Base-by-base conservation (phyloP, 2,797 vertebrate genomes). In the Glossophaga mutica region DNA sequence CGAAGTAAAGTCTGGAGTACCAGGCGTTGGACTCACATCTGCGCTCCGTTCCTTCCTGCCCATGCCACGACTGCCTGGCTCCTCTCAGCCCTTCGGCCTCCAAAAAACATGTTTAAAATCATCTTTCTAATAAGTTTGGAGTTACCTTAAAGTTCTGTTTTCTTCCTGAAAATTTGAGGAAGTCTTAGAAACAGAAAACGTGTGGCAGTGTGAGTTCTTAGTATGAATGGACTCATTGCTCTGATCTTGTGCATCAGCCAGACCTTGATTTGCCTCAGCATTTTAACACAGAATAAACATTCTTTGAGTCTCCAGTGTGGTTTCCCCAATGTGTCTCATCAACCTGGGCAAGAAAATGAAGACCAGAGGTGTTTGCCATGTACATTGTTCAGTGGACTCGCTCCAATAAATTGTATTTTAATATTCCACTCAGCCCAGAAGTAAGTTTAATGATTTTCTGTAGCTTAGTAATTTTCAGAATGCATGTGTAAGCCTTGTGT, bases 351-450 rank as follows among this genome's bases (percentile, higher is more conserved):
- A 78, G 44, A 65, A 67, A 74, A 78, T 55, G 21, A 59, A 32
- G 29, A 68, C 57, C 29, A 68, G 59, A 78, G 26, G 18, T 34
- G 42, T 34, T 50, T 46, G 18, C 57, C 32, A 29, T 73, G 12
- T 48, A 94, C 7, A 18, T 29, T 6, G 2, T 44, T 94, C 71
- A 59, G n/a, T 44, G 62, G 18, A 70, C 62, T 87, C 44, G 11
- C 62, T 86, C 39, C 76, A 5, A 52, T 67, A 83, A 82, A 87
- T 94, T 94, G 86, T 70, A 39, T 96, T 96, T 83, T 77, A 97
- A 79, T 76, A 81, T 91, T 94, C 44, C 68, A 74, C 29, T 94
- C 62, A 94, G 86, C 57, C 32, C 59, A 91, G 86, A 93, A 93
- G 96, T 81, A 19, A 96, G 32, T 62, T 91, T 87, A 34, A 62